These are phyloP conservation scores for Chelonus formosanus DNA, from an alignment of 2,888 invertebrate genomes.

Conservation along the genomic window DNA sequence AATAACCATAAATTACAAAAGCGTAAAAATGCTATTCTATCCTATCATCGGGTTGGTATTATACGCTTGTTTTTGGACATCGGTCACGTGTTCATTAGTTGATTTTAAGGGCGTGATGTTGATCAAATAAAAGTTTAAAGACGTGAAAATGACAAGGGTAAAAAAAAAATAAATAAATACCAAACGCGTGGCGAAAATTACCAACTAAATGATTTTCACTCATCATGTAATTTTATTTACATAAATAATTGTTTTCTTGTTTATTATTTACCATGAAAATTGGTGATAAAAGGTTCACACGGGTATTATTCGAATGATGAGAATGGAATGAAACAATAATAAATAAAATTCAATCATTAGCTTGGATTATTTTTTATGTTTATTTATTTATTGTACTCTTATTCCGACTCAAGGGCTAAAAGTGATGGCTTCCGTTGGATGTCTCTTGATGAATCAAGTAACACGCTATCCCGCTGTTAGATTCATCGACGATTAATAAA, in stretches of 20 bases:
- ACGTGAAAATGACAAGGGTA: background rate
- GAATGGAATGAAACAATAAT: background rate
- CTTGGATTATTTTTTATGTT: constrained; percentile 1
- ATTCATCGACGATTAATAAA: constrained; percentile 54
- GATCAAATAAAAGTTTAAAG: constrained; percentile 8
- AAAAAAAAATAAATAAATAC: constrained; percentile 17
- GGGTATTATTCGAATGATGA: too few species aligned
- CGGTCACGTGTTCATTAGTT: constrained; percentile 39
- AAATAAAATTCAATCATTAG: background rate
- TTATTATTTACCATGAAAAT: background rate
- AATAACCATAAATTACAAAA: background rate
- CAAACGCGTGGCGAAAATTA: background rate
- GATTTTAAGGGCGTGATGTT: constrained; percentile 13
- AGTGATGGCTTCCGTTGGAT: constrained; percentile 6
- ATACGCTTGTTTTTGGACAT: constrained; percentile 42
- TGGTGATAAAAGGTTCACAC: too few species aligned
- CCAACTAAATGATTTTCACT: constrained; percentile 2
- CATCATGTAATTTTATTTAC: background rate
- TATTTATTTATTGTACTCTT: background rate
- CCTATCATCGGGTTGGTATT: constrained; percentile 39
- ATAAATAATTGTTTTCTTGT: constrained; percentile 20
- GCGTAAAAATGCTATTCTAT: constrained; percentile 38
- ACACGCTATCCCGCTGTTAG: constrained; percentile 58
- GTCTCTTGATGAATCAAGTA: constrained; percentile 27
- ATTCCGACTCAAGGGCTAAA: constrained; percentile 2